Conservation (phyloP, 2,797 vertebrate species). For the Arrhamphus sclerolepis region DNA sequence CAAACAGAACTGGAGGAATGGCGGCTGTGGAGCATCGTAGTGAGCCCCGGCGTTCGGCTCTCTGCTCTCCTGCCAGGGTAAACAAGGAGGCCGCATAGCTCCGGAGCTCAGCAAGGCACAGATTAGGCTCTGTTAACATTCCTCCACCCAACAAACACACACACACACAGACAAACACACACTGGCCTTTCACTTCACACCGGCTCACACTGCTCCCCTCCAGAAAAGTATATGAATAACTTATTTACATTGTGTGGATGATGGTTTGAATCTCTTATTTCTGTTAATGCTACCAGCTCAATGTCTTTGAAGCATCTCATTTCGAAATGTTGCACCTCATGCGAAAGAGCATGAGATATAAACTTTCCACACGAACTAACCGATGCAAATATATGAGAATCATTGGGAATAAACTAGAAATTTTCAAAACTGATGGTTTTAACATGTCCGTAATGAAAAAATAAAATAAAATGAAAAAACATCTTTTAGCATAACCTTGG, state of each 20-base stretch:
- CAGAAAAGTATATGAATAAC: slow-evolving; percentile 10
- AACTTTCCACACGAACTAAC: no score
- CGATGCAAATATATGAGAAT: no score
- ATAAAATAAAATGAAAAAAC: no score
- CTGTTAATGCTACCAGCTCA: no score
- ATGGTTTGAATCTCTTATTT: background rate
- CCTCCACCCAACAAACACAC: slow-evolving; percentile 31
- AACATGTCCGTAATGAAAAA: no score
- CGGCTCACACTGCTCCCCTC: background rate
- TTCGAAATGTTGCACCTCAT: no score
- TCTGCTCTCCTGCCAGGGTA: slow-evolving; percentile 83
- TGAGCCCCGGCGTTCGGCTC: slow-evolving; percentile 65
- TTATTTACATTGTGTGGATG: background rate
- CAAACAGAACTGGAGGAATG: slow-evolving; percentile 59
- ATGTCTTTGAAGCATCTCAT: no score
- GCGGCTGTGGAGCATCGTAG: slow-evolving; percentile 50
- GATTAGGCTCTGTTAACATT: slow-evolving; percentile 68
- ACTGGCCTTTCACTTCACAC: no score
- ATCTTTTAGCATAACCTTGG: no score
- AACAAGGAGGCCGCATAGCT: slow-evolving; percentile 78
- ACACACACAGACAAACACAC: slow-evolving; percentile 1
- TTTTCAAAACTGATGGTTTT: no score
- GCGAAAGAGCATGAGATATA: no score
- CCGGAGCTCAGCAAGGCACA: slow-evolving; percentile 55
- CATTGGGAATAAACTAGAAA: no score